Percentiles rank a stretch among this genome's conserved stretches.
Evolutionary conservation across 2,113 vertebrate genomes (phyloP).

Genomic region (Pipra filicauda): DNA sequence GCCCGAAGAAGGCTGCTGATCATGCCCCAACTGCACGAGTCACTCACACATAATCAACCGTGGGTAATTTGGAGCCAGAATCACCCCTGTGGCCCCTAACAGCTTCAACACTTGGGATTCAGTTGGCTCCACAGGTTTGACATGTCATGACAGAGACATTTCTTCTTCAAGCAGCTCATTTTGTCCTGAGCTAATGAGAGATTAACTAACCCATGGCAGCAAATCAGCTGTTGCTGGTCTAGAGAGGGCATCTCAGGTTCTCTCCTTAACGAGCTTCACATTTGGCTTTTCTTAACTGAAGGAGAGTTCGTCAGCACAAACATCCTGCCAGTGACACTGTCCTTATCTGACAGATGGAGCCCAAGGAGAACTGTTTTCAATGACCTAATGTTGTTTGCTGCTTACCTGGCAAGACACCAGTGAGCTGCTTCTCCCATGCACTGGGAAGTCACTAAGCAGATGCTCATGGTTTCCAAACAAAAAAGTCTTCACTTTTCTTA

Average conservation of each 20-base stretch:
- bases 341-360: slow-evolving; percentile 59
- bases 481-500: neutral
- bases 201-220: neutral
- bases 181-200: slow-evolving; percentile 17
- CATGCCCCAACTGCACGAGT: neutral
- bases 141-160: slow-evolving; percentile 10
- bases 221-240: neutral
- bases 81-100: neutral
- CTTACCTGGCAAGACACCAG: slow-evolving; percentile 32
- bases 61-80: neutral
- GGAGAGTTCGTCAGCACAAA: slow-evolving; percentile 6
- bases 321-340: slow-evolving; percentile 36
- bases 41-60: neutral
- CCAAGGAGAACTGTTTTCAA: slow-evolving; percentile 39
- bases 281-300: slow-evolving; percentile 49
- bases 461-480: neutral
- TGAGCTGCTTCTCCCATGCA: neutral
- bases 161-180: neutral
- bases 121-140: slow-evolving; percentile 11
- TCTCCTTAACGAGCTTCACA: neutral
- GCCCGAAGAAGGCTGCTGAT: neutral
- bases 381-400: slow-evolving; percentile 43
- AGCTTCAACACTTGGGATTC: neutral
- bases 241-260: neutral
- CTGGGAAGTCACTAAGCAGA: neutral